A percentile compares a stretch with the other conserved stretches of the same genome.
Evolutionary conservation across 2,888 invertebrate genomes (phyloP).

Genomic region (Callimorpha dominula): DNA sequence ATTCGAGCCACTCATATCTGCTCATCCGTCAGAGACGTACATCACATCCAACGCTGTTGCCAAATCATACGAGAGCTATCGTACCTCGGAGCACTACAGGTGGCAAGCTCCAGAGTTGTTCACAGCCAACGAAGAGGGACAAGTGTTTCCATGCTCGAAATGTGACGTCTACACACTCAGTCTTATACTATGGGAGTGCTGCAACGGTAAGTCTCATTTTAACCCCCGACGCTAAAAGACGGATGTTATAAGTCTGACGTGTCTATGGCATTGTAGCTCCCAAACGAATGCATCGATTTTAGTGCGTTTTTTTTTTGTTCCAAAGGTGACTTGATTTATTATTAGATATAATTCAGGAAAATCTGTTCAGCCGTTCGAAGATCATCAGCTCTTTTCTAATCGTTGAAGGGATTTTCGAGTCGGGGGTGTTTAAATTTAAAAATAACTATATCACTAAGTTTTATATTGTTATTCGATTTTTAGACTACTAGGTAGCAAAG

Average conservation of each 20-base stretch:
- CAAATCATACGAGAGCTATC: slow-evolving; percentile 64
- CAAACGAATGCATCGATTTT: too few species aligned
- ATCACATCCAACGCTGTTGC: slow-evolving; percentile 60
- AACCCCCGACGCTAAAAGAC: too few species aligned
- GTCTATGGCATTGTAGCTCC: too few species aligned
- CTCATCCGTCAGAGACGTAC: slow-evolving; percentile 71
- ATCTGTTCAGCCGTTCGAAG: too few species aligned
- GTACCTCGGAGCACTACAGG: slow-evolving; percentile 63
- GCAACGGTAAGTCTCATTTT: slow-evolving; percentile 69
- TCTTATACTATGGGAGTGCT: slow-evolving; percentile 79
- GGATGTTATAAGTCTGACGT: too few species aligned
- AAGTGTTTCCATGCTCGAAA: slow-evolving; percentile 73
- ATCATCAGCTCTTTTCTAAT: too few species aligned
- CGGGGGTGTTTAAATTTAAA: neutral
- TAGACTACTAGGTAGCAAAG: neutral
- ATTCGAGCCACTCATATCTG: slow-evolving; percentile 71
- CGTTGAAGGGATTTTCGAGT: too few species aligned
- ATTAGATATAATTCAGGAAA: too few species aligned
- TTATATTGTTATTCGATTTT: neutral
- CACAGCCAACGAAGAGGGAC: slow-evolving; percentile 64
- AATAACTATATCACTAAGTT: too few species aligned
- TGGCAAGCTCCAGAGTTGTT: slow-evolving; percentile 84
- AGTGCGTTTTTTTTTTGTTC: too few species aligned
- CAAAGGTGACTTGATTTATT: too few species aligned
- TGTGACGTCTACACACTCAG: slow-evolving; percentile 80